Conservation (phyloP, 2,888 invertebrate genomes). For the Drosophila borealis region DNA sequence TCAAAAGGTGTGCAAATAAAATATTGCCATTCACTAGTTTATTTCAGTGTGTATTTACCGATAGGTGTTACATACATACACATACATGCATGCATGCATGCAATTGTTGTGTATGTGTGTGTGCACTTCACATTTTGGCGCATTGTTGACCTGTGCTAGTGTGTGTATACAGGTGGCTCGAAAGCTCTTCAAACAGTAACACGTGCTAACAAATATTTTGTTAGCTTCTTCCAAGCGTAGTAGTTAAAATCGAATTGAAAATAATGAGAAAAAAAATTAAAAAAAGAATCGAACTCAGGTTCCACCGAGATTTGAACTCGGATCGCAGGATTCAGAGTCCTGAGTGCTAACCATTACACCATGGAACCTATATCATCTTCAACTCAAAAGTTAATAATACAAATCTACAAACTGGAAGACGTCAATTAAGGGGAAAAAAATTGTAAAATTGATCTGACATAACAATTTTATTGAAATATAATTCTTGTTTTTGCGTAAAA, state of each 20-base stretch:
- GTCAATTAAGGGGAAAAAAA: neutral
- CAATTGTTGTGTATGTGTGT: neutral
- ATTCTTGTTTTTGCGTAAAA: neutral
- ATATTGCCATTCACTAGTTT: neutral
- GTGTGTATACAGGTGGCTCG: constrained; percentile 1
- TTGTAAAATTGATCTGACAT: neutral
- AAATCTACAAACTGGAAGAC: neutral
- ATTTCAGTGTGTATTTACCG: constrained; percentile 3
- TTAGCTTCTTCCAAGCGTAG: neutral
- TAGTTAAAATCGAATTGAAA: too few relatives aligned
- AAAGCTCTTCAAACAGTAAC: constrained; percentile 19
- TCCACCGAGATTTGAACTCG: constrained; percentile 86
- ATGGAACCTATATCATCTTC: constrained; percentile 83
- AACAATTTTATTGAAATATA: too few relatives aligned
- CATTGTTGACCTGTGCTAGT: constrained; percentile 11
- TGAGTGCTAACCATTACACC: constrained; percentile 87
- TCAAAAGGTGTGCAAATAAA: neutral
- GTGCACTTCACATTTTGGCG: neutral
- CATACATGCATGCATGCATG: neutral
- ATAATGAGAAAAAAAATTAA: neutral
- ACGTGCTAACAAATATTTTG: constrained; percentile 12
- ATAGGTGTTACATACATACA: neutral
- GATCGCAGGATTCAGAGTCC: constrained; percentile 86
- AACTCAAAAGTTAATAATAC: constrained; percentile 2
- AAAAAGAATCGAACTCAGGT: constrained; percentile 67